Evolutionary conservation across 1,140 invertebrate genomes (phyloP).

Genomic region (Pinna nobilis): DNA sequence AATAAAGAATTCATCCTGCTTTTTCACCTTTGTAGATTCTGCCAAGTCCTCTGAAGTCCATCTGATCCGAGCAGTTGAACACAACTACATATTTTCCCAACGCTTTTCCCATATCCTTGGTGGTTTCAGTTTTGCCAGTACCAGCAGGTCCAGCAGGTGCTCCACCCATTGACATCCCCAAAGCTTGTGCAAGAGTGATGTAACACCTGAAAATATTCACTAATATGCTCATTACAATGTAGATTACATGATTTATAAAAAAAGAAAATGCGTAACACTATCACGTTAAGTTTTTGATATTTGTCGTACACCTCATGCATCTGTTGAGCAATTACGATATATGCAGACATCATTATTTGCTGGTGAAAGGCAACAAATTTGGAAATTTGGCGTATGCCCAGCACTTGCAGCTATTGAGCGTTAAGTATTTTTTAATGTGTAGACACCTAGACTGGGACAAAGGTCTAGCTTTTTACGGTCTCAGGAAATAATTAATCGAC

Average conservation of each 20-base stretch:
- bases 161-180: slow-evolving; percentile 97
- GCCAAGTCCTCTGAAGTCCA: slow-evolving; percentile 95
- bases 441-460: no score
- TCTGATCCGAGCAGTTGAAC: slow-evolving; percentile 99
- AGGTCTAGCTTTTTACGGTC: no score
- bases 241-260: not conserved
- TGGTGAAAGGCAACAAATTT: no score
- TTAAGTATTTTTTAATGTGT: no score
- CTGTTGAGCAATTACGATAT: no score
- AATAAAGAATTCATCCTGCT: not conserved
- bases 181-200: slow-evolving; percentile 95
- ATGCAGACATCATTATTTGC: no score
- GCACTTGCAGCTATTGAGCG: no score
- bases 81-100: slow-evolving; percentile 98
- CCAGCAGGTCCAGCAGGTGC: slow-evolving; percentile 96
- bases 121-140: slow-evolving; percentile 97
- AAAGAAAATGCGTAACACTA: not conserved
- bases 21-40: slow-evolving; percentile 88
- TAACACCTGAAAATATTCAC: slow-evolving; percentile 84
- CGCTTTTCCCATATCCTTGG: slow-evolving; percentile 99
- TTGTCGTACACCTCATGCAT: no score
- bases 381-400: no score
- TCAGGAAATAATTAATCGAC: no score
- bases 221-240: not conserved
- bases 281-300: no score